Evolutionary conservation across 2,888 invertebrate genomes (phyloP), one percentile per base, ranked within the genome.

Genomic region (Xiphydria camelus): DNA sequence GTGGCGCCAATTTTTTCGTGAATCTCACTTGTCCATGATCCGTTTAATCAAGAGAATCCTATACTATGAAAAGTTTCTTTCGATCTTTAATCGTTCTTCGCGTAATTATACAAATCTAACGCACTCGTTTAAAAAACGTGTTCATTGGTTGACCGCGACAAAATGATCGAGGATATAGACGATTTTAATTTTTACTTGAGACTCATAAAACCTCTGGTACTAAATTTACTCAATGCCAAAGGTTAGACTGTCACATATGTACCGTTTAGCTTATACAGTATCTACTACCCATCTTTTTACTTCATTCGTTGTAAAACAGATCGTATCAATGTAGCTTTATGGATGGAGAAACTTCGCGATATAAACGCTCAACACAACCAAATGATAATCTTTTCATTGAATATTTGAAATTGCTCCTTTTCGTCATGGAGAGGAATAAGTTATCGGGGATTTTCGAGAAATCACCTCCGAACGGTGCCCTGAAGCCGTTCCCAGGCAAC

Each of bases 321-420:
- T 56, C 65, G 77, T 47, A 64, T 66, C 9, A 61, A 70, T 34
- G 77, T 77, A n/a, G 73, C 77, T 21, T 66, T 73, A 47, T 79
- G 79, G 79, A 56, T 77, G 15, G 70, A 74, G 50, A 78, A 76
- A 53, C 62, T 78, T 31, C 52, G 58, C 23, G 51, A 53, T 10
- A 10, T 53, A 3, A 33, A 53, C 35, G 36, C n/a, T n/a, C 45
- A 9, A 61, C 67, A n/a, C 62, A 62, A 20, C 36, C 54, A n/a
- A 40, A 57, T 4, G 70, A 69, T 32, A 61, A 66, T 32, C 54
- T 74, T 18, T 59, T 73, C 34, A 72, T 70, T 3, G 71, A 76
- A 44, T 78, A 77, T 47, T 55, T 79, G 2, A 78, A 79, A 59
- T 61, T 79, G 19, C 57, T 80, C 12, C 61, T 79, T 2, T 76